Evolutionary conservation across 2,888 invertebrate species (phyloP), one percentile per base, ranked within the genome.

Genomic region (Melipona bicolor): DNA sequence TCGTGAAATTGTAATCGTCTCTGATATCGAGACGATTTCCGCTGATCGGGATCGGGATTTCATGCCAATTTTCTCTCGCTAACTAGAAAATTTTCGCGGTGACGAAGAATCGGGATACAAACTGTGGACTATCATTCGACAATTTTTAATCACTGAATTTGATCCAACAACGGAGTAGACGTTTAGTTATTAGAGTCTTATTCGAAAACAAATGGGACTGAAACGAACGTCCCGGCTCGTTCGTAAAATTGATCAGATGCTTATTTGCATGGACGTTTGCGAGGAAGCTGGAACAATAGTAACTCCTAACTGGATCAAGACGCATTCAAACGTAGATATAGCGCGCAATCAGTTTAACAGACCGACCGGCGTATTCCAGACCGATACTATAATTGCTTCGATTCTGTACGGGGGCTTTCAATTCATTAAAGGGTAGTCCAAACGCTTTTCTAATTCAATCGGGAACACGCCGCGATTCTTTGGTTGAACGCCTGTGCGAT

Each of bases 321-420:
- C 15, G 67, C 50, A 75, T 59, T 74, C 36, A 21, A 32, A 36
- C 24, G 15, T 65, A 19, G 19, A 36, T 65, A 74, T 67, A 59
- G 32, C 19, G 32, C 59, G 19, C 50, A 74, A 74, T 67, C 76
- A 52, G 61, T 67, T 74, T 50, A 59, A 24, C n/a, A 67, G 50
- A 27, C 19, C 36, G 61, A 68, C 24, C 43, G 11, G 4, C 24
- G 61, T 49, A 75, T 67, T 67, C 27, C 56, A 19, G 24, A 49
- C 49, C 11, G 56, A 43, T 56, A 56, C 32, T 50, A n/a, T 61
- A 67, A 67, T 79, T 76, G 52, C 49, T 61, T 61, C 67, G 79
- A 24, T 59, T 61, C 61, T 61, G 15, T 76, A 52, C 32, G 50
- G 6, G 36, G 36, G 64, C 27, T 19, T 56, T 13, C 49, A 32